Base-by-base conservation (phyloP, 2,797 vertebrate genomes). In the Podargus strigoides region DNA sequence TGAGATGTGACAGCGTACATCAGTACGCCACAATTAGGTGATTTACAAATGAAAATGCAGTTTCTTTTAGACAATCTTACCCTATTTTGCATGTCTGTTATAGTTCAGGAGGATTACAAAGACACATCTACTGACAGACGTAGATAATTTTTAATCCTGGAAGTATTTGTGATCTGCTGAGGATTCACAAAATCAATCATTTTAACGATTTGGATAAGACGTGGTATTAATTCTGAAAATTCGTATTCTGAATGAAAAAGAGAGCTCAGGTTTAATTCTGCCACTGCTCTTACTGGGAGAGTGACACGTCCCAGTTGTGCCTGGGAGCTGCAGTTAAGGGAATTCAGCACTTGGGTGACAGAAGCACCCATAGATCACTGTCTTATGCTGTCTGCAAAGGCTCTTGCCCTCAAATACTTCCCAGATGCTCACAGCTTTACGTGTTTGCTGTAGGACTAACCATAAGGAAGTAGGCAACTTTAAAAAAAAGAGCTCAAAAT, bases 331-430 rank as follows among this genome's bases (percentile, higher is more conserved):
- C 24, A 36, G 16, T n/a, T 41, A n/a, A 63, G 74, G 80, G 50
- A 85, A 79, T 53, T 80, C 44, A 30, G 20, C 10, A 10, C 10
- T 21, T 15, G 23, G 75, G 30, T 4, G 12, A 32, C 17, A n/a
- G 32, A 69, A 68, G 20, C 3, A 0, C 41, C 1, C 2, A 13
- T 1, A 50, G n/a, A 49, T 17, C 56, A 20, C 24, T 5, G 3
- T 16, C 10, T 46, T 14, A 28, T 3, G 23, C 6, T 36, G 12
- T 10, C 44, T 74, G 27, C 34, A 58, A 41, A 12, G 14, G 8
- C 34, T 63, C 23, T 63, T 15, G 17, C 14, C 56, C 44, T 74
- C 55, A 30, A 2, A 52, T 28, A 21, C 26, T 15, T 68, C n/a
- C 47, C 67, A 68, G 55, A 8, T 63, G 49, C 32, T 68, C 55